These are phyloP conservation scores for Tiliacea aurago DNA, from an alignment of 2,888 invertebrate species.

Conservation along the genomic window DNA sequence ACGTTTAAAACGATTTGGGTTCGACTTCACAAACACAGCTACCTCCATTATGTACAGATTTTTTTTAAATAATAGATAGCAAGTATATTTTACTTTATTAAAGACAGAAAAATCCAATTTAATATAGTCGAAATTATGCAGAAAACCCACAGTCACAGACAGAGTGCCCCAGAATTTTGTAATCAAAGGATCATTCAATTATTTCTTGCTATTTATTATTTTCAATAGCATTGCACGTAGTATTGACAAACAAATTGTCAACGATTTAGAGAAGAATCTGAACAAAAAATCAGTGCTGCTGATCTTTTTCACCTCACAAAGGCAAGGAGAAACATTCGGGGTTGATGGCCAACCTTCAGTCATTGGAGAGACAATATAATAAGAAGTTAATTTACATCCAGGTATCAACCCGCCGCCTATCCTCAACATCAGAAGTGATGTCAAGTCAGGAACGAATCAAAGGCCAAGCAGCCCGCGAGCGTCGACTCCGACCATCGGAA, in stretches of 20 bases:
- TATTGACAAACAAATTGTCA: background rate
- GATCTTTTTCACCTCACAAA: background rate
- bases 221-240: background rate
- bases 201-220: background rate
- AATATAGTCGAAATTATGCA: background rate
- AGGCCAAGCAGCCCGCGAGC: constrained; percentile 87
- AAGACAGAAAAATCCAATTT: background rate
- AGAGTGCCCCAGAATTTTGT: background rate
- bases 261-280: background rate
- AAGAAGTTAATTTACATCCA: constrained; percentile 67
- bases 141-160: background rate
- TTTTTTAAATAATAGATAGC: too few relatives aligned
- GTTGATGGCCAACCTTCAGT: background rate
- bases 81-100: background rate
- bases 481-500: constrained; percentile 95
- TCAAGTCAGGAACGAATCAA: constrained; percentile 95
- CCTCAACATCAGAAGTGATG: constrained; percentile 95
- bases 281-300: background rate
- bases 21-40: too few relatives aligned
- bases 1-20: too few relatives aligned
- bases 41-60: too few relatives aligned
- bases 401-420: constrained; percentile 94
- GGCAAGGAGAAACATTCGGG: background rate
- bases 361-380: background rate
- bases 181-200: background rate